Evolutionary conservation across 2,797 vertebrate species (phyloP), one percentile per base, ranked within the genome.

Genomic region (Manis javanica): DNA sequence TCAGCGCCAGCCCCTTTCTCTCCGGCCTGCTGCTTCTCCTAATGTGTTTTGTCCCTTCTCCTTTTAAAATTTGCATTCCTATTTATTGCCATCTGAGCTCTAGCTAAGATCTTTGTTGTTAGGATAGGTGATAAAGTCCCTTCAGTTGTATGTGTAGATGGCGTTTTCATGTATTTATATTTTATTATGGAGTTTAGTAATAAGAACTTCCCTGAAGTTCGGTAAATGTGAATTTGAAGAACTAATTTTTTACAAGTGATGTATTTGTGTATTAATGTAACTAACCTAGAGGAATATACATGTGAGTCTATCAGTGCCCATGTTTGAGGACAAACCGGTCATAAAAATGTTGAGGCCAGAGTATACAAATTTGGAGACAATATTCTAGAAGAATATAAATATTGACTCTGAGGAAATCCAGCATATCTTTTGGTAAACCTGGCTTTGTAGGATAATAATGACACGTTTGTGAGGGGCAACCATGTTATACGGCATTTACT

Each of bases 1-100:
- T 97, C 81, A 97, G 96, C 16, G 31, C 39, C 93, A 97, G 83
- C 89, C 94, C 82, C 96, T 93, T 75, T 98, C 96, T 97, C 86
- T 94, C 94, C 61, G 88, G 42, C 51, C 75, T 39, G n/a, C 7
- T 31, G 74, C 55, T 68, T 10, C 64, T 66, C 21, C 78, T 64
- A 24, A 72, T 23, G 92, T 53, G 51, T 63, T 57, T 74, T 26
- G 16, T 11, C 18, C 55, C 34, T 85, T 94, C 78, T 90, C 18
- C 0, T 87, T 90, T 72, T 97, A 49, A 95, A 74, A 39, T 97
- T 94, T 97, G 88, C 83, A 95, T 42, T 96, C 82, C 46, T 74
- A 42, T 94, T 96, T 96, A 95, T 91, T 84, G 90, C 88, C 90
- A 37, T 92, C 85, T 95, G 86, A 87, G 83, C 77, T 84, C 81